These are phyloP conservation scores for Xanthorhoe spadicearia DNA, from an alignment of 2,888 invertebrate genomes.

Conservation along the genomic window DNA sequence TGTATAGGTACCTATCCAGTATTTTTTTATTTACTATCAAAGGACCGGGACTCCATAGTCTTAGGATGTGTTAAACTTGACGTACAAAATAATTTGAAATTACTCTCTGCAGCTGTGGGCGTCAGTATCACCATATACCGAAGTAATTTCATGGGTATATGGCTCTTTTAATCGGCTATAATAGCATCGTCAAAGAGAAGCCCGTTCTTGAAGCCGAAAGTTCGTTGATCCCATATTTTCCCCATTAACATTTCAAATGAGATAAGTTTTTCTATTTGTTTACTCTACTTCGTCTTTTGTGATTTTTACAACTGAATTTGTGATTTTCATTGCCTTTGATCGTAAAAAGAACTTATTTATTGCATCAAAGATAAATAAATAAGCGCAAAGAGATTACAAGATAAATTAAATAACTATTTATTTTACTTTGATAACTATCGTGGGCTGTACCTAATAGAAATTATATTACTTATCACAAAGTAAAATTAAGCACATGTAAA, in stretches of 20 bases:
- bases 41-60: too few relatives aligned
- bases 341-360: conserved; percentile 3
- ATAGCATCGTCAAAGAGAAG: not conserved
- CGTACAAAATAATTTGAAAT: too few relatives aligned
- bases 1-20: too few relatives aligned
- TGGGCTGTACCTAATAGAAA: not conserved
- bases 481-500: too few relatives aligned
- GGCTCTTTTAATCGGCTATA: not conserved
- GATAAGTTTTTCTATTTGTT: conserved; percentile 21
- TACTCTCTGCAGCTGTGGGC: not conserved
- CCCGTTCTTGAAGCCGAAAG: not conserved
- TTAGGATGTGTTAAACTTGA: too few relatives aligned
- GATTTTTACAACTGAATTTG: conserved; percentile 16
- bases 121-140: not conserved
- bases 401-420: not conserved
- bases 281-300: conserved; percentile 9
- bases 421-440: not conserved
- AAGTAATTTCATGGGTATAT: not conserved
- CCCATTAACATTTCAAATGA: conserved; percentile 15
- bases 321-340: conserved; percentile 9
- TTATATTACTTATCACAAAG: too few relatives aligned
- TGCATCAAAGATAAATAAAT: conserved; percentile 2
- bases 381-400: not conserved
- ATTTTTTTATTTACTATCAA: too few relatives aligned
- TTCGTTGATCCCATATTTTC: conserved; percentile 8